Percentiles rank a stretch among this genome's conserved stretches.
phyloP scores from a whole-genome alignment of 2,113 vertebrate genomes.

The Rana temporaria region DNA sequence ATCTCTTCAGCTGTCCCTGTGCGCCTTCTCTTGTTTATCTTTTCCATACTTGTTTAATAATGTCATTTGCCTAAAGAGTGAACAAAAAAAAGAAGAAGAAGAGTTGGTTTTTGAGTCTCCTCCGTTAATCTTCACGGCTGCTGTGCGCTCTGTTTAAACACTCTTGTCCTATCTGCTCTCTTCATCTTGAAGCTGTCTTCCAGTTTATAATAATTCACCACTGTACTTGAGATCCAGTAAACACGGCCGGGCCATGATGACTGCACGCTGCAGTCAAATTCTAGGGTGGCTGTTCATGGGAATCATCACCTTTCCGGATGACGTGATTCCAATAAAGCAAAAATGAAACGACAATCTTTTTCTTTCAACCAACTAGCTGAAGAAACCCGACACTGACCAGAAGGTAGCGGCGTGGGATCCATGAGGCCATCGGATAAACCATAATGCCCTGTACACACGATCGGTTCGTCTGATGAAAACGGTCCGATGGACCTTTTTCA shows the following conservation, averaged over 20 bases:
- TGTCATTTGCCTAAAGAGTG: neutral
- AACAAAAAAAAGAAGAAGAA: neutral
- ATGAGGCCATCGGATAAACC: neutral
- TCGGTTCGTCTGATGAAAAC: no score
- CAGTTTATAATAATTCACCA: constrained; percentile 49
- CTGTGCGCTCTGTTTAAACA: constrained; percentile 4
- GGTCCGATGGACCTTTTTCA: no score
- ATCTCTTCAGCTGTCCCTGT: neutral
- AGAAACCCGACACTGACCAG: constrained; percentile 37
- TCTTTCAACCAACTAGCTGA: neutral
- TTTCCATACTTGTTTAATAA: constrained; percentile 1
- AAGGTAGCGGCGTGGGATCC: neutral
- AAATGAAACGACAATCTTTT: constrained; percentile 1
- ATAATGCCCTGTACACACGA: no score
- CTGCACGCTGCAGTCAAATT: neutral
- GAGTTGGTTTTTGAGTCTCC: neutral
- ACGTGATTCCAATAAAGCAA: constrained; percentile 29
- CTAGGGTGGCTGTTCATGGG: constrained; percentile 19
- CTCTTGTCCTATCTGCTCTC: neutral
- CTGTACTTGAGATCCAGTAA: constrained; percentile 39
- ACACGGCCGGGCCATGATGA: neutral
- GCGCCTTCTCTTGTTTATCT: neutral
- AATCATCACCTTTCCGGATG: constrained; percentile 9
- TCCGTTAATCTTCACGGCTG: constrained; percentile 10
- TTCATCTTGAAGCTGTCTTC: constrained; percentile 32